Base-by-base conservation (phyloP, 2,113 vertebrate species). In the Cottus gobio region DNA sequence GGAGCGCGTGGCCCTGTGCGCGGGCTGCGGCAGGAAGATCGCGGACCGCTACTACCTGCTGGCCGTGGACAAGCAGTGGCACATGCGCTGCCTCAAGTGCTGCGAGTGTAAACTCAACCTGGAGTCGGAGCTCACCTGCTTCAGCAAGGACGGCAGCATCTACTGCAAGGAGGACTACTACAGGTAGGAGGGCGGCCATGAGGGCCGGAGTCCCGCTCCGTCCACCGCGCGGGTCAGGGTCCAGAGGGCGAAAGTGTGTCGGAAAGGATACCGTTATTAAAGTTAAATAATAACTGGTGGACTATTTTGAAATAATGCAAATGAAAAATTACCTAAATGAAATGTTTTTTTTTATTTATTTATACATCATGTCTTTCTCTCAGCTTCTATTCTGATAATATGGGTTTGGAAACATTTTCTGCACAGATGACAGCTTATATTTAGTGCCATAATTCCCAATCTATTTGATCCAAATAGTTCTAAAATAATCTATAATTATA, bases 141-240 rank as follows among this genome's bases (percentile, higher is more conserved):
- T 99, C 95, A 98, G 97, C 94, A 99, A 99, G 87, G 98, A 99
- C 85, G 98, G 98, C 78, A 98, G 96, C 95, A 99, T 99, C 93
- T 99, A 99, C 94, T 99, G 98, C 96, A 99, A 99, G 78, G 98
- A 99, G 85, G 98, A 99, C 87, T 99, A 99, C 92, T 99, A 99
- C 96, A 97, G 98, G 98, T 93, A 91, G 75, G 89, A 66, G 62
- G 46, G 75, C 66, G 64, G 56, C 0, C 37, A 11, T 7, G 39
- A 36, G 54, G 64, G 56, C 77, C n/a, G n/a, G n/a, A n/a, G n/a
- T n/a, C n/a, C n/a, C n/a, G n/a, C n/a, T n/a, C n/a, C n/a, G n/a
- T n/a, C n/a, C n/a, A n/a, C n/a, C n/a, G n/a, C n/a, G n/a, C n/a
- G n/a, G n/a, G n/a, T n/a, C n/a, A n/a, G n/a, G n/a, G n/a, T n/a